These are phyloP conservation scores for Antennarius striatus DNA, from an alignment of 2,113 vertebrate genomes.

Conservation along the genomic window DNA sequence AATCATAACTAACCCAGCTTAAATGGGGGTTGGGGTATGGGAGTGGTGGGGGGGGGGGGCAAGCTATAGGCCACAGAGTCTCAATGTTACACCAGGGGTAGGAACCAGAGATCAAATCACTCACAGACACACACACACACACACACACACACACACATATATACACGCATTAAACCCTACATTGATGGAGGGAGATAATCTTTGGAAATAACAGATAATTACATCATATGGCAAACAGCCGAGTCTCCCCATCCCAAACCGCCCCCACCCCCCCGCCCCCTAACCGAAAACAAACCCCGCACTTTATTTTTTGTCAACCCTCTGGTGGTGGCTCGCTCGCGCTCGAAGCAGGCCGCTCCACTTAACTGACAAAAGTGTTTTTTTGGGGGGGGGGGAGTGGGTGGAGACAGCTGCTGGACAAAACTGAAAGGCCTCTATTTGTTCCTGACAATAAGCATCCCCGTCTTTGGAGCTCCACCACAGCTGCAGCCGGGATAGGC, in stretches of 20 bases:
- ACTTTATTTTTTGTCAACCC: constrained; percentile 26
- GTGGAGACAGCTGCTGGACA: constrained; percentile 74
- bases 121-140: constrained; percentile 18
- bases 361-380: constrained; percentile 66
- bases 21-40: constrained; percentile 52
- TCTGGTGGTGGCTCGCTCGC: constrained; percentile 45
- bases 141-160: constrained; percentile 16
- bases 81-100: constrained; percentile 70
- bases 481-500: constrained; percentile 69
- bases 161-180: constrained; percentile 42
- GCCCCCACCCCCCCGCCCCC: constrained; percentile 1
- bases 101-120: constrained; percentile 48
- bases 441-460: constrained; percentile 70
- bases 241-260: background rate
- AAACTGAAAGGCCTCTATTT: constrained; percentile 75
- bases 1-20: constrained; percentile 76
- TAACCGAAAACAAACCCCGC: constrained; percentile 28
- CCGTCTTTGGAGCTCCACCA: constrained; percentile 64
- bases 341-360: constrained; percentile 50
- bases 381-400: constrained; percentile 61
- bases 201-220: constrained; percentile 73
- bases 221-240: constrained; percentile 71
- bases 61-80: constrained; percentile 73
- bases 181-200: constrained; percentile 67
- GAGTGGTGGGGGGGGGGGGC: constrained; percentile 54